Evolutionary conservation across 2,888 invertebrate genomes (phyloP), one percentile per base, ranked within the genome.

Genomic region (Muscina levida): DNA sequence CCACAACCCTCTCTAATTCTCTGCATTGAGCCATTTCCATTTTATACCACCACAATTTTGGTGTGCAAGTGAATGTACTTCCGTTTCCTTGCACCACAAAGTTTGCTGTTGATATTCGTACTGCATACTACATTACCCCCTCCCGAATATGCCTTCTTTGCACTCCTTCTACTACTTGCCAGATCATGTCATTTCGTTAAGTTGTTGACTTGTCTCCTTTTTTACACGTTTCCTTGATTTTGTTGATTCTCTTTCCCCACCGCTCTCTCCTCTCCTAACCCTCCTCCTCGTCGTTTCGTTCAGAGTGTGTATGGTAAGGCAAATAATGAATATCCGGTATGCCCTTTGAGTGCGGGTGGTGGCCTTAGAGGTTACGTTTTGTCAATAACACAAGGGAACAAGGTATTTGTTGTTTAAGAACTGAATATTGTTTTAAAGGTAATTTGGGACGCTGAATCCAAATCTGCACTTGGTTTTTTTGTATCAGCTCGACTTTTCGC

Each of bases 261-360:
- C 24, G 48, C 48, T 67, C 22, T 57, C 51, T 37, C 67, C 6
- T 22, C 22, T 46, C 44, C 46, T 22, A 26, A 39, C 59, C 37
- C 59, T 59, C n/a, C n/a, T n/a, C n/a, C n/a, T n/a, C n/a, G n/a
- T 42, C 59, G 48, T 76, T 65, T 48, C 24, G 62, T 72, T 15
- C 31, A 24, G 39, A 10, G 68, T 77, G 67, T 74, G 19, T 39
- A 57, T 2, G 31, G 67, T n/a, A 57, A 68, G 66, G 72, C 83
- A 83, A 83, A 83, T 82, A 82, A 83, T 83, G 82, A 80, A 83
- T 83, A 72, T 83, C 79, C 79, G 77, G 79, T 56, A 66, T 67
- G 51, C 19, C 59, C 19, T 42, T 31, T 13, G 56, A 15, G 22
- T 53, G 56, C 24, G 62, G 37, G 11, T 19, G 62, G 5, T 57